Percentiles rank a stretch among this genome's conserved stretches.
Evolutionary conservation across 2,888 invertebrate species (phyloP).

Genomic region (Alentia gelatinosa): DNA sequence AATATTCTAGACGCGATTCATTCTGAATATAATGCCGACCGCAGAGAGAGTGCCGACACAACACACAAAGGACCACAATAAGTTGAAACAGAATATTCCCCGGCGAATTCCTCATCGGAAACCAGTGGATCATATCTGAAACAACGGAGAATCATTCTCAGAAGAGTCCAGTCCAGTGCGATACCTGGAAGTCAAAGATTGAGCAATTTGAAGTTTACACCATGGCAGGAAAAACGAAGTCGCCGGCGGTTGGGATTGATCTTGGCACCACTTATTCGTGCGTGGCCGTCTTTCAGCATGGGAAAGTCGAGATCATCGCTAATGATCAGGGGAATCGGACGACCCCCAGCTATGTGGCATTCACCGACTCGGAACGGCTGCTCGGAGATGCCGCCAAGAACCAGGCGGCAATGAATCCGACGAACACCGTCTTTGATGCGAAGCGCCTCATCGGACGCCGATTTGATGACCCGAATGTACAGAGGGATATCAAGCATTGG

Average conservation of each 20-base stretch:
- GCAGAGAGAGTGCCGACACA: background rate
- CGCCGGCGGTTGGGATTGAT: constrained; percentile 90
- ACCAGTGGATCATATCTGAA: no score
- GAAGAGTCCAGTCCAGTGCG: no score
- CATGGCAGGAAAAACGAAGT: background rate
- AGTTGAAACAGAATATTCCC: no score
- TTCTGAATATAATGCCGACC: background rate
- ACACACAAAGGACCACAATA: no score
- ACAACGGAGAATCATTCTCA: no score
- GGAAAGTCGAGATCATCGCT: constrained; percentile 83
- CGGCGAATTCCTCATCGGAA: no score
- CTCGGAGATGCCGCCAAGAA: constrained; percentile 82
- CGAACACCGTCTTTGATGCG: constrained; percentile 84
- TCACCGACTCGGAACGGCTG: constrained; percentile 83
- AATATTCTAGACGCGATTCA: background rate
- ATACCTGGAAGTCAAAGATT: no score
- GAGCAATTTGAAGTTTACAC: no score
- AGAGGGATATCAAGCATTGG: constrained; percentile 91
- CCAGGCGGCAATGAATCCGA: constrained; percentile 86
- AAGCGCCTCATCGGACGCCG: constrained; percentile 89
- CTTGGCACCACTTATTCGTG: constrained; percentile 91
- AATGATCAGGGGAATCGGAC: constrained; percentile 86
- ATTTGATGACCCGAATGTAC: constrained; percentile 89
- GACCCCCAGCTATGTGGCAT: constrained; percentile 88
- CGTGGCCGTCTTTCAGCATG: constrained; percentile 81